These are phyloP conservation scores for Colistium nudipinnis DNA, from an alignment of 2,113 vertebrate genomes.

Conservation along the genomic window DNA sequence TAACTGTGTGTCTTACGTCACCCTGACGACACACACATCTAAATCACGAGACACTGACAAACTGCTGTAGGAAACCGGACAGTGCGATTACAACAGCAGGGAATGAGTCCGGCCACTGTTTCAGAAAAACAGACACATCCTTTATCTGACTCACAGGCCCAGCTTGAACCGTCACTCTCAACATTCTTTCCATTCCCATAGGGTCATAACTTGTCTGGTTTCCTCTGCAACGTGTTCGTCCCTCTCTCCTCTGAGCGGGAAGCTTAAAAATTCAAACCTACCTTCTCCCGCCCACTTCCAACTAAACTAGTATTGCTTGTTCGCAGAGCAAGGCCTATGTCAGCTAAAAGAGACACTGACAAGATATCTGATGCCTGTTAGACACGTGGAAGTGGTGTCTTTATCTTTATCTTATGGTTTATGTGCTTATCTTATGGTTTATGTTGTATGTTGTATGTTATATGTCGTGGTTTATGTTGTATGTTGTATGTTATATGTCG, in stretches of 20 bases:
- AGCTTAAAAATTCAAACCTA: slow-evolving; percentile 74
- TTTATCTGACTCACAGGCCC: slow-evolving; percentile 49
- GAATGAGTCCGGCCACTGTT: slow-evolving; percentile 42
- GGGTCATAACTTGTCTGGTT: slow-evolving; percentile 50
- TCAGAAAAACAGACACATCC: slow-evolving; percentile 59
- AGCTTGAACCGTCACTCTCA: slow-evolving; percentile 42
- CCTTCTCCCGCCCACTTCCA: slow-evolving; percentile 45
- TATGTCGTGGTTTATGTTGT: no score
- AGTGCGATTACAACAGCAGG: slow-evolving; percentile 1
- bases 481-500: no score
- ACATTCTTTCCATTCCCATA: slow-evolving; percentile 77
- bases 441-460: no score
- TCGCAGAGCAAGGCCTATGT: background rate
- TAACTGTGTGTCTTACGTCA: background rate
- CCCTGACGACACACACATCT: slow-evolving; percentile 3
- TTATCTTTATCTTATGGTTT: no score
- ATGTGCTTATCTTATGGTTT: no score
- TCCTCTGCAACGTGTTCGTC: slow-evolving; percentile 39
- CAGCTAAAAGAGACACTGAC: slow-evolving; percentile 6
- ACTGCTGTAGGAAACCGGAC: slow-evolving; percentile 15
- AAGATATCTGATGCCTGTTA: background rate
- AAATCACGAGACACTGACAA: slow-evolving; percentile 41
- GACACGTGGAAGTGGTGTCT: background rate
- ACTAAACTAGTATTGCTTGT: slow-evolving; percentile 53
- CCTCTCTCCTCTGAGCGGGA: slow-evolving; percentile 63